Evolutionary conservation across 2,888 invertebrate genomes (phyloP), one percentile per base, ranked within the genome.

Genomic region (Portevinia maculata): DNA sequence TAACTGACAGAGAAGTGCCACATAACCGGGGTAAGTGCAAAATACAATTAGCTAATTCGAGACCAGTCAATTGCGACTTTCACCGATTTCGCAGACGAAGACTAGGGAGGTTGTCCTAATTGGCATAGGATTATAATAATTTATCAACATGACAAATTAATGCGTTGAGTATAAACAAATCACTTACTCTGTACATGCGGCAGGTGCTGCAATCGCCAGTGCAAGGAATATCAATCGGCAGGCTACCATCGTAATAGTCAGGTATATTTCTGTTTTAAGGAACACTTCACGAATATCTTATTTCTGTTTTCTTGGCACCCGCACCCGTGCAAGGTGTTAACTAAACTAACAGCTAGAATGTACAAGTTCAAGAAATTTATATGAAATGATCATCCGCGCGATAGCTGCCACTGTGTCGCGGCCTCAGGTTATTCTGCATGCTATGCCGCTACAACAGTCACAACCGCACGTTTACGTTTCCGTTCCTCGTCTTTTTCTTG

Each of bases 351-450:
- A 76, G 71, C 62, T 30, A 41, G 37, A 71, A 55, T 44, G 67
- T 62, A 62, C 71, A 83, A 76, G 71, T 83, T 83, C 67, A 76
- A 78, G 83, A 83, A 83, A 83, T 83, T 78, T 83, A 83, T 83
- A 83, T 60, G 48, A 53, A 28, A 21, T 52, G 55, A 46, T 62
- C 64, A 13, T 57, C 53, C 46, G 52, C 32, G 15, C 52, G 70
- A 74, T 74, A 74, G 79, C 79, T n/a, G 73, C 17, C 34, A 34
- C n/a, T 9, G 34, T 34, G 34, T 11, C 34, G n/a, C 34, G n/a
- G n/a, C n/a, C n/a, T 24, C 5, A 0, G 15, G 17, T 39, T 17
- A 39, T 15, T 60, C 39, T 52, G 53, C 53, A 52, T 39, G 24
- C 15, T 19, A 17, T 32, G 19, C 17, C 65, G 21, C 44, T 30